phyloP scores from a whole-genome alignment of 2,113 vertebrate species.

The Scytalopus superciliaris region DNA sequence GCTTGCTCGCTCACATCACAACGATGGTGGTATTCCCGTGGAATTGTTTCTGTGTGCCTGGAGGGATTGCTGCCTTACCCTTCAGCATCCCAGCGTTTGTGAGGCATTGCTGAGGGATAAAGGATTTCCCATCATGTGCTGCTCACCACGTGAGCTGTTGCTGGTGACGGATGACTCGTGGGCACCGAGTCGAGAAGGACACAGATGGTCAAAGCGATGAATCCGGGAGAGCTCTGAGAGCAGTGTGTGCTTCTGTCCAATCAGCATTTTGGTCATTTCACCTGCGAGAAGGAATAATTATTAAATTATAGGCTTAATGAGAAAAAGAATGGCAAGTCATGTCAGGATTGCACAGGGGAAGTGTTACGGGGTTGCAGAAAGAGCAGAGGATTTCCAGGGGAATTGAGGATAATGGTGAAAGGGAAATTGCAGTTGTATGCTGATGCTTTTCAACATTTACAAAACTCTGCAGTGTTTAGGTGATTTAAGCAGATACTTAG shows the following conservation, averaged over 20 bases:
- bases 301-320: slow-evolving; percentile 72
- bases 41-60: slow-evolving; percentile 25
- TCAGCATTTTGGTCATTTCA: slow-evolving; percentile 78
- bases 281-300: slow-evolving; percentile 75
- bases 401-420: not conserved
- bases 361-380: not conserved
- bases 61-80: slow-evolving; percentile 67
- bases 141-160: slow-evolving; percentile 69
- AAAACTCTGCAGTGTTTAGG: not conserved
- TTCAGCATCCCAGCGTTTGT: slow-evolving; percentile 62
- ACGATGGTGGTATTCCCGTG: not conserved
- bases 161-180: slow-evolving; percentile 85
- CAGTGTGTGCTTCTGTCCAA: slow-evolving; percentile 66
- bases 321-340: slow-evolving; percentile 57
- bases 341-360: slow-evolving; percentile 37
- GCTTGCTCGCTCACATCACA: not conserved
- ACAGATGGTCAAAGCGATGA: slow-evolving; percentile 94
- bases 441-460: not conserved
- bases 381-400: slow-evolving; percentile 8
- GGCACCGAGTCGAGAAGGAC: slow-evolving; percentile 95
- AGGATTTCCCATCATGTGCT: slow-evolving; percentile 69
- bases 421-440: not conserved
- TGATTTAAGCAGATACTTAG: not conserved
- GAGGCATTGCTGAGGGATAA: slow-evolving; percentile 61
- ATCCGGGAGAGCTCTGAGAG: slow-evolving; percentile 71